Evolutionary conservation across 2,888 invertebrate species (phyloP).

Genomic region (Nomada ferruginata): DNA sequence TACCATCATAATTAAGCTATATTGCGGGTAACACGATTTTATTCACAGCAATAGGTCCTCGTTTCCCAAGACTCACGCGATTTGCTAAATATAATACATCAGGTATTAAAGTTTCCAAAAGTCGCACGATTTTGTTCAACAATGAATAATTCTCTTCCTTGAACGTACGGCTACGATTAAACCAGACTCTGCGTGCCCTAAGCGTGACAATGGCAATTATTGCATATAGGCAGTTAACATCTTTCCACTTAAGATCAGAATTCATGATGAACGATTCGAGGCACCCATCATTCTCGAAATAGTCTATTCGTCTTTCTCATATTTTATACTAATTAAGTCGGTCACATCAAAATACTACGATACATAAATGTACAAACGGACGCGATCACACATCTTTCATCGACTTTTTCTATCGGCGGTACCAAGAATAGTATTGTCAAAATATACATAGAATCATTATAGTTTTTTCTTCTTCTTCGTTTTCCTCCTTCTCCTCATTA

Average conservation of each 20-base stretch:
- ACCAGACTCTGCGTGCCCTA: conserved; percentile 23
- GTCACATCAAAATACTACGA: conserved; percentile 69
- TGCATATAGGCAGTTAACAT: conserved; percentile 59
- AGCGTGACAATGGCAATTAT: conserved; percentile 57
- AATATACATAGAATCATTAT: conserved; percentile 79
- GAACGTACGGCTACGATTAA: conserved; percentile 40
- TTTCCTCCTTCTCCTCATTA: conserved; percentile 25
- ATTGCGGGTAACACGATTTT: conserved; percentile 15
- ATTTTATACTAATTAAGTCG: conserved; percentile 39
- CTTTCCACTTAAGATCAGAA: conserved; percentile 25
- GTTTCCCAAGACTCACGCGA: neutral
- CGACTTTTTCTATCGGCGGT: conserved; percentile 63
- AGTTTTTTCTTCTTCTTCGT: conserved; percentile 36
- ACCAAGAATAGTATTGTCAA: conserved; percentile 81
- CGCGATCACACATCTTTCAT: conserved; percentile 68
- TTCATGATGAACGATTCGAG: conserved; percentile 18
- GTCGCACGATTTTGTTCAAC: conserved; percentile 10
- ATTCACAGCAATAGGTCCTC: conserved; percentile 18
- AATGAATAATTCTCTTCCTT: conserved; percentile 16
- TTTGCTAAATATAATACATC: conserved; percentile 48
- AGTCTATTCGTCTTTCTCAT: conserved; percentile 2
- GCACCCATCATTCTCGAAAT: conserved; percentile 5
- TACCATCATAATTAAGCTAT: conserved; percentile 13
- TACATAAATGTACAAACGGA: conserved; percentile 76
- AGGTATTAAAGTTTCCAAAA: conserved; percentile 45